Percentiles rank a stretch among this genome's conserved stretches.
These are phyloP conservation scores for Vimba vimba DNA, from an alignment of 2,113 vertebrate genomes.

Conservation along the genomic window DNA sequence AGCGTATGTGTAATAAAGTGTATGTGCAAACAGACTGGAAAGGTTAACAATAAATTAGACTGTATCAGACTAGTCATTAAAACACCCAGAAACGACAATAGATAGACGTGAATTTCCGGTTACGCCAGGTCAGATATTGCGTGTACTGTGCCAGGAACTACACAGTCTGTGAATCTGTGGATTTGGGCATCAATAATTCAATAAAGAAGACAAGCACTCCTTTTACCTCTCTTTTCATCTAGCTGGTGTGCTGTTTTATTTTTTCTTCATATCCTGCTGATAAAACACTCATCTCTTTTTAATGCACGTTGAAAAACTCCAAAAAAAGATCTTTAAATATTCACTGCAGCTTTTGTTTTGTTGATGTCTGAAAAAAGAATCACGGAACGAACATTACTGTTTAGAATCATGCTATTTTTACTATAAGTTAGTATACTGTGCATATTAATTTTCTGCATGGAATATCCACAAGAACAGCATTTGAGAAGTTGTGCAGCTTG, in stretches of 20 bases:
- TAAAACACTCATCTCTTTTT: conserved; percentile 5
- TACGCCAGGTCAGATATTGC: conserved; percentile 54
- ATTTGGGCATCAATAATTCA: conserved; percentile 75
- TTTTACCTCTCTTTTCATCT: conserved; percentile 48
- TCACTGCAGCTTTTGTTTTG: not conserved
- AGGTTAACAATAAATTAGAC: not conserved
- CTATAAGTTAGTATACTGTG: not conserved
- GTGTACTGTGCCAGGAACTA: conserved; percentile 56
- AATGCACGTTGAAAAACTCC: not conserved
- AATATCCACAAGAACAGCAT: not conserved
- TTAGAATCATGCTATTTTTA: not conserved
- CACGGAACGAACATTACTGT: not conserved
- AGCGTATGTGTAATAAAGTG: not conserved
- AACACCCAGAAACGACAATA: conserved; percentile 46
- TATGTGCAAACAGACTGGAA: not conserved
- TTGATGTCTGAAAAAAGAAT: not conserved
- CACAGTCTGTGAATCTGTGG: conserved; percentile 56
- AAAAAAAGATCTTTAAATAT: not conserved
- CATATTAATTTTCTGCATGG: not conserved
- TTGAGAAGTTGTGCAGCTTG: not conserved
- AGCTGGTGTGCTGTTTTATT: conserved; percentile 11
- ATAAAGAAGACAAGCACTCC: conserved; percentile 64
- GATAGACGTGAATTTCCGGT: conserved; percentile 62
- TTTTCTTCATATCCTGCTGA: conserved; percentile 32
- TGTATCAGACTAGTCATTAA: conserved; percentile 43